Percentiles rank a stretch among this genome's conserved stretches.
Conservation (phyloP, 1,140 invertebrate species). For the Drosophila gunungcola region DNA sequence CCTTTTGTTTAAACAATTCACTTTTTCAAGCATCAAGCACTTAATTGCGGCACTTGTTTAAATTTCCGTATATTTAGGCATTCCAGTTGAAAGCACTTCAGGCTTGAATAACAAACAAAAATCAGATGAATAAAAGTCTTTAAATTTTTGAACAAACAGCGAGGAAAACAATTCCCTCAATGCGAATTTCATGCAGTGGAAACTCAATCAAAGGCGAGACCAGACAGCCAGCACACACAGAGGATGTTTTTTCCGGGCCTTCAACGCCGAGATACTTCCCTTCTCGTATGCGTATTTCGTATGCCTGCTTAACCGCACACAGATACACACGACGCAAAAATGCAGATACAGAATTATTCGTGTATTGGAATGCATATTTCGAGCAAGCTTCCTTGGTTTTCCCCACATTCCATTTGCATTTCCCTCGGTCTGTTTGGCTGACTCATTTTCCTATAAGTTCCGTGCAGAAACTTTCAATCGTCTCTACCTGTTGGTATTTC, state of each 20-base stretch:
- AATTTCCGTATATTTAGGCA: conserved; percentile 22
- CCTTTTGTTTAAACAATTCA: conserved; percentile 16
- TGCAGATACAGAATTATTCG: conserved; percentile 8
- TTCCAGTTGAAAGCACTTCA: conserved; percentile 24
- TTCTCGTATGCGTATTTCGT: conserved; percentile 34
- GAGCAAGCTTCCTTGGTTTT: conserved; percentile 54
- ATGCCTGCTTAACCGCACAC: conserved; percentile 49
- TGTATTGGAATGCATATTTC: conserved; percentile 35
- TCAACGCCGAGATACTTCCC: conserved; percentile 12
- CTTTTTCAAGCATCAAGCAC: conserved; percentile 13
- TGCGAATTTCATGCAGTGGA: conserved; percentile 62
- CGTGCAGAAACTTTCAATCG: conserved; percentile 2
- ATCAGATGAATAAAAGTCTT: conserved; percentile 3
- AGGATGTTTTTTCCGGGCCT: conserved; percentile 26
- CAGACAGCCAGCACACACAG: conserved; percentile 19
- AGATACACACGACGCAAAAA: conserved; percentile 18
- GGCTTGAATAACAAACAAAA: conserved; percentile 15
- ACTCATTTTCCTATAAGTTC: conserved; percentile 5
- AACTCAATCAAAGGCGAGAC: conserved; percentile 44
- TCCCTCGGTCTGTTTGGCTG: neutral
- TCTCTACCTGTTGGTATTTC: conserved; percentile 44
- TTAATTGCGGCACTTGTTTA: conserved; percentile 34
- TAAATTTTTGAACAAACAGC: conserved; percentile 38
- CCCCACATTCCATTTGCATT: conserved; percentile 22
- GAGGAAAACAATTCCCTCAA: conserved; percentile 59